Conservation (phyloP, 92 coral and sea anemone genomes). For the Palythoa grandis region DNA sequence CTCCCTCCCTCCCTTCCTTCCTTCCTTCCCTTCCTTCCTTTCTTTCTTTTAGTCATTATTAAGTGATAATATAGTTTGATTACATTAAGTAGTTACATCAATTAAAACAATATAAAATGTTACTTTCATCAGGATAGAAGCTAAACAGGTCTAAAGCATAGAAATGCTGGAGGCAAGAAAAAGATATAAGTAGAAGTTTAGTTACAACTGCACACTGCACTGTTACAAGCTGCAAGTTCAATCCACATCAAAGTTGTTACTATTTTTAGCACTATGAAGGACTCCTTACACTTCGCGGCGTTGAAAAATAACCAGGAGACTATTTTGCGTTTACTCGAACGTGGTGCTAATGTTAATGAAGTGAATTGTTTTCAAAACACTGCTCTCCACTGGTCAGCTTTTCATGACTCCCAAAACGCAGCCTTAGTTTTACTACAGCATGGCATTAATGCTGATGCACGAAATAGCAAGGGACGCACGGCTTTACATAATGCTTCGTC, state of each 20-base stretch:
- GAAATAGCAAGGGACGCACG: background rate
- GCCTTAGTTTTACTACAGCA: slow-evolving; percentile 6
- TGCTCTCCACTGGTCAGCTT: slow-evolving; percentile 40
- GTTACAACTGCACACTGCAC: too few relatives aligned
- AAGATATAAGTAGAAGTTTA: too few relatives aligned
- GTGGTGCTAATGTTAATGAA: slow-evolving; percentile 4
- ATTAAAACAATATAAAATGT: too few relatives aligned
- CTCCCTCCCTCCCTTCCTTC: too few relatives aligned
- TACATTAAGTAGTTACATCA: too few relatives aligned
- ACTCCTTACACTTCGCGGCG: slow-evolving; percentile 30
- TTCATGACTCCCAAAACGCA: slow-evolving; percentile 17
- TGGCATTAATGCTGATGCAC: slow-evolving; percentile 5
- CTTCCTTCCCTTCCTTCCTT: too few relatives aligned
- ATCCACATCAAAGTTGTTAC: background rate
- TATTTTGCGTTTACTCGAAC: slow-evolving; percentile 3
- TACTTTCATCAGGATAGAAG: too few relatives aligned
- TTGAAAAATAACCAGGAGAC: background rate
- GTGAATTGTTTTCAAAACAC: slow-evolving; percentile 8
- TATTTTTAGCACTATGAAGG: background rate
- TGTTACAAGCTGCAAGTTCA: background rate
- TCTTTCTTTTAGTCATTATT: too few relatives aligned
- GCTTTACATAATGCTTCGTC: slow-evolving; percentile 21
- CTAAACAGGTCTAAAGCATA: too few relatives aligned
- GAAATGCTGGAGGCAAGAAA: too few relatives aligned
- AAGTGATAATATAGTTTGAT: too few relatives aligned